These are phyloP conservation scores for Oikopleura albicans DNA, from an alignment of 23 tunicate species.

Conservation along the genomic window DNA sequence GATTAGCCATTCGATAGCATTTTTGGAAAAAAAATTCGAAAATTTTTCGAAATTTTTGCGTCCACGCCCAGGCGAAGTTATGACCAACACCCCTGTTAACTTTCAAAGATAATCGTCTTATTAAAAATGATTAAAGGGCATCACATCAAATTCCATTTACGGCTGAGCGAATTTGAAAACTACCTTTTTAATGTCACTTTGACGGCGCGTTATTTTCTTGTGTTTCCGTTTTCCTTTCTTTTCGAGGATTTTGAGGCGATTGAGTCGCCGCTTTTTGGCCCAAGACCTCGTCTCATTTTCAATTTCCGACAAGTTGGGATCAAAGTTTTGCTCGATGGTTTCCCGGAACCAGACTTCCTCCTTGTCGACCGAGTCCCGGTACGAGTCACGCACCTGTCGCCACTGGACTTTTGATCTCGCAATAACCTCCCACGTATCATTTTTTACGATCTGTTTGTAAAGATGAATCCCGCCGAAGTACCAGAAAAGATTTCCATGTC, in stretches of 20 bases:
- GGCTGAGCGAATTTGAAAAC: too few species aligned
- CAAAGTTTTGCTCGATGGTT: slow-evolving; percentile 17
- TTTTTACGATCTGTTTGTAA: neutral
- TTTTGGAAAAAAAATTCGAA: too few species aligned
- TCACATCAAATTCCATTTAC: too few species aligned
- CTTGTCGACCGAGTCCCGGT: neutral
- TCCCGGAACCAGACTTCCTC: slow-evolving; percentile 13
- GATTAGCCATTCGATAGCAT: too few species aligned
- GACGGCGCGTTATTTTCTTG: neutral
- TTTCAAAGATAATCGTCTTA: too few species aligned
- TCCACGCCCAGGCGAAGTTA: too few species aligned
- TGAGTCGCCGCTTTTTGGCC: neutral
- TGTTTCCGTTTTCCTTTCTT: neutral
- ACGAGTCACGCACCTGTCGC: neutral
- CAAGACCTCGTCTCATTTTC: neutral
- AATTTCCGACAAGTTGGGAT: neutral
- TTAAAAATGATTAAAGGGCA: too few species aligned
- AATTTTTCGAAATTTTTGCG: too few species aligned
- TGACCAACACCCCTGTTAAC: too few species aligned
- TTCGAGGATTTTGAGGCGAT: neutral
- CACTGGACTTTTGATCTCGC: neutral
- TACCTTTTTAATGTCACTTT: too few species aligned
- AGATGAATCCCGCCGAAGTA: slow-evolving; percentile 11
- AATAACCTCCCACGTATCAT: neutral
- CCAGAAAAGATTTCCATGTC: slow-evolving; percentile 17